phyloP scores from a whole-genome alignment of 2,888 invertebrate species.

The Tridacna crocea region DNA sequence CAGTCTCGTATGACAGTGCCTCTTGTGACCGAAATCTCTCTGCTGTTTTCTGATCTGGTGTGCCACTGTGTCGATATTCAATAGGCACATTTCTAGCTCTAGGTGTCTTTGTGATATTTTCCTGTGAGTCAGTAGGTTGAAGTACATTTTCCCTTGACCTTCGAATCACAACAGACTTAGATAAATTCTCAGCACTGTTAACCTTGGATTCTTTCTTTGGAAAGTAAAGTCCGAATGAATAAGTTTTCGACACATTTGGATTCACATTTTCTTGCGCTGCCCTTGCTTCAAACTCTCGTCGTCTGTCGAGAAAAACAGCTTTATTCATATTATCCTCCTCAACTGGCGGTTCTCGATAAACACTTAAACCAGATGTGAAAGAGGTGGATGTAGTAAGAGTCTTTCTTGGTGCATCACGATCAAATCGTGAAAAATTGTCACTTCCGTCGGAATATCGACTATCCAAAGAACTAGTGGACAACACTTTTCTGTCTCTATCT shows the following conservation, averaged over 20 bases:
- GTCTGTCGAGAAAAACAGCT: conserved; percentile 61
- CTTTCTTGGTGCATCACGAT: conserved; percentile 40
- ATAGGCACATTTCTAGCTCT: conserved; percentile 57
- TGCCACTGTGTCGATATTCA: conserved; percentile 59
- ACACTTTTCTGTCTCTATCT: conserved; percentile 58
- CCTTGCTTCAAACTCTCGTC: conserved; percentile 64
- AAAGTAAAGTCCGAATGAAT: conserved; percentile 77
- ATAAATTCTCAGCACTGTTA: conserved; percentile 66
- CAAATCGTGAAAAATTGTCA: conserved; percentile 32
- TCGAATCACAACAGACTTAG: conserved; percentile 54
- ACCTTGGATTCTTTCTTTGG: conserved; percentile 66
- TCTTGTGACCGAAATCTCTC: conserved; percentile 62
- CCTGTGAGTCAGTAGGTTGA: conserved; percentile 70
- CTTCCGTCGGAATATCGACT: conserved; percentile 31
- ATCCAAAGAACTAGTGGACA: conserved; percentile 61
- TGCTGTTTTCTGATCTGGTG: conserved; percentile 42
- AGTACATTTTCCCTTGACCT: conserved; percentile 65
- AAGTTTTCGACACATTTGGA: conserved; percentile 67
- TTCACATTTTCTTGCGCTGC: conserved; percentile 69
- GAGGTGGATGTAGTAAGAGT: conserved; percentile 68
- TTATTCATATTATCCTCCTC: conserved; percentile 60
- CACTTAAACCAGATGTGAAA: conserved; percentile 69
- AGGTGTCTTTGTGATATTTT: conserved; percentile 65
- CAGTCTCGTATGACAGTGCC: conserved; percentile 32
- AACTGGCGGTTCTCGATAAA: conserved; percentile 57